Base-by-base conservation (phyloP, 2,113 vertebrate genomes). In the Bothrops jararaca region DNA sequence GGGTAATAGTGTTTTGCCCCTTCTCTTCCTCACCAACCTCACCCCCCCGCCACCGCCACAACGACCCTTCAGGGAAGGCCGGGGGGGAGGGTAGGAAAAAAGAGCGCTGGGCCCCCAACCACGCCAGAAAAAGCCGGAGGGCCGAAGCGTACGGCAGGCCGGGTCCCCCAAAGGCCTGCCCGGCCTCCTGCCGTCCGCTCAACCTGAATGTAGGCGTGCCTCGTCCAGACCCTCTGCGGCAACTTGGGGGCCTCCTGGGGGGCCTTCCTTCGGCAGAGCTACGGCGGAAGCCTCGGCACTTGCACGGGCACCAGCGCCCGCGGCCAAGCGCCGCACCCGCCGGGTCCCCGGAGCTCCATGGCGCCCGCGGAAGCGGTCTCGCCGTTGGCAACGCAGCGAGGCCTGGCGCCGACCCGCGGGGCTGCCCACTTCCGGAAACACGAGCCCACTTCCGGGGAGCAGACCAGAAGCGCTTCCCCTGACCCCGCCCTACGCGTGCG, bases 171-270 rank as follows among this genome's bases (percentile, higher is more conserved):
- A 26, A 20, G 39, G 54, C n/a, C 48, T 3, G 0, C 80, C 11
- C 34, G 1, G 7, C 87, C 12, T 29, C 87, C 12, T n/a, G n/a
- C n/a, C 69, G 24, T 26, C 89, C 58, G 26, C 92, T 85, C 95
- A n/a, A 98, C 98, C 98, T 98, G 98, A n/a, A 99, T 98, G 94
- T 99, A 99, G 26, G 98, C 95, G 52, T 99, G n/a, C 98, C 95
- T 99, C 99, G 48, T 98, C 98, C 42, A 99, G 45, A 99, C 97
- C 90, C 98, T 98, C 88, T 98, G 89, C 91, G n/a, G 24, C 92
- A n/a, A 91, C 95, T 54, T 34, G 64, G 89, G 1, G 1, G 91
- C 91, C 93, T 89, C 93, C 80, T 18, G 69, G 29, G 12, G 15
- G 89, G 94, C 88, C 10, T 96, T n/a, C 95, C 1, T 95, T 92